Percentiles rank a stretch among this genome's conserved stretches.
These are phyloP conservation scores for Zoanthus gigantus DNA, from an alignment of 92 coral and sea anemone species.

Conservation along the genomic window DNA sequence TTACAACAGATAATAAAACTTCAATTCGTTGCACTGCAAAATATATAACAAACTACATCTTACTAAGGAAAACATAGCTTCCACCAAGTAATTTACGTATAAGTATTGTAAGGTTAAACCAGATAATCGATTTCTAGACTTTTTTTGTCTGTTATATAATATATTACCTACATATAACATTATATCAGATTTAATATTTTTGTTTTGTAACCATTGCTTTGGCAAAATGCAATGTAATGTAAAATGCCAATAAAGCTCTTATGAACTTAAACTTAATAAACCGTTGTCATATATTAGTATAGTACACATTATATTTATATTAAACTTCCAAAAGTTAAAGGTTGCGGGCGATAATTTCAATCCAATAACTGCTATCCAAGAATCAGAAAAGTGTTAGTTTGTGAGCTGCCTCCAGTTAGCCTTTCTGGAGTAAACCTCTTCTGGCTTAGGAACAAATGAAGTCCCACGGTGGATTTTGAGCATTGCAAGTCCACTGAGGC, in stretches of 20 bases:
- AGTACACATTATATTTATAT: constrained; percentile 20
- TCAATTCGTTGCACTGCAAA: neutral
- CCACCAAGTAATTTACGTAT: constrained; percentile 22
- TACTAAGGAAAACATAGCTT: constrained; percentile 5
- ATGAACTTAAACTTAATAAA: constrained; percentile 2
- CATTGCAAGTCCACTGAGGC: constrained; percentile 61
- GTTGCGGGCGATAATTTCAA: constrained; percentile 1
- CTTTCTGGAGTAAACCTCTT: constrained; percentile 11
- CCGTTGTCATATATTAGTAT: constrained; percentile 22
- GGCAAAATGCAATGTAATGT: constrained; percentile 27
- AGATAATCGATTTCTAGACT: constrained; percentile 21
- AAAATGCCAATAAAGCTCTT: constrained; percentile 20
- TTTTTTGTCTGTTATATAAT: neutral
- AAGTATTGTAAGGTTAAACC: constrained; percentile 21
- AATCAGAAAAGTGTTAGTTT: neutral
- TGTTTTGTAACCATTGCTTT: constrained; percentile 13
- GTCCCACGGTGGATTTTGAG: constrained; percentile 53
- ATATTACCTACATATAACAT: neutral
- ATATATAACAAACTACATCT: neutral
- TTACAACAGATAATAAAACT: constrained; percentile 11
- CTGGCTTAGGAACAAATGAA: constrained; percentile 10
- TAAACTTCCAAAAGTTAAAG: constrained; percentile 13
- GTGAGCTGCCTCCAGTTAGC: constrained; percentile 29
- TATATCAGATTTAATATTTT: constrained; percentile 1
- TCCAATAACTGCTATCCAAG: constrained; percentile 22